Conservation (phyloP, 2,888 invertebrate genomes). For the Hyppa rectilinea region DNA sequence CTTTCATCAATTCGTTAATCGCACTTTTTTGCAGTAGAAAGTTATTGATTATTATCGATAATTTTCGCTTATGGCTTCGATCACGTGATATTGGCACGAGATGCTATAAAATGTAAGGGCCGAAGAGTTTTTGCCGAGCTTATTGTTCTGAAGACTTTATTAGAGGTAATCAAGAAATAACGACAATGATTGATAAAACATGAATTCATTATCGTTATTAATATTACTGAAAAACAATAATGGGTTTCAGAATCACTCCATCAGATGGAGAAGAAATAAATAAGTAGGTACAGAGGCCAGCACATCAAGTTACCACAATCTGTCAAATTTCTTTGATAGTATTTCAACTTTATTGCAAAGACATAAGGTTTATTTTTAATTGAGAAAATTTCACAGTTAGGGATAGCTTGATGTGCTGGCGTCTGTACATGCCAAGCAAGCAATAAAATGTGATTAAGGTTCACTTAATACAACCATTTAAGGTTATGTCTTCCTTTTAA, state of each 20-base stretch:
- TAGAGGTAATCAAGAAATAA: slow-evolving; percentile 16
- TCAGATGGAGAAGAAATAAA: neutral
- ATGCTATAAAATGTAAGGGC: neutral
- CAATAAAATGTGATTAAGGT: neutral
- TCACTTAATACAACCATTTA: neutral
- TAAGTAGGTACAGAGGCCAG: too few relatives aligned
- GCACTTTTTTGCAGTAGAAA: slow-evolving; percentile 53
- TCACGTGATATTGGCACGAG: slow-evolving; percentile 45
- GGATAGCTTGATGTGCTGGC: too few relatives aligned
- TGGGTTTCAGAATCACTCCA: neutral
- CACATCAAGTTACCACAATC: too few relatives aligned
- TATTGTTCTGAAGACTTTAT: slow-evolving; percentile 29
- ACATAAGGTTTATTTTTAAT: too few relatives aligned
- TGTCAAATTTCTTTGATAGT: too few relatives aligned
- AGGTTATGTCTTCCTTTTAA: neutral
- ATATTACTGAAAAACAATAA: slow-evolving; percentile 2
- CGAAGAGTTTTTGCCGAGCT: slow-evolving; percentile 9
- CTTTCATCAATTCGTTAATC: slow-evolving; percentile 56
- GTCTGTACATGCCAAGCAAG: too few relatives aligned
- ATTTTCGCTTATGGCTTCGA: slow-evolving; percentile 54
- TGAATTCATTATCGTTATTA: slow-evolving; percentile 12
- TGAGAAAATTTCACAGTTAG: too few relatives aligned
- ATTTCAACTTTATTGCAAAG: too few relatives aligned
- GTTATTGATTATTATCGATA: slow-evolving; percentile 63
- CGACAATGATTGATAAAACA: slow-evolving; percentile 1